Evolutionary conservation across 2,797 vertebrate genomes (phyloP), one percentile per base, ranked within the genome.

Genomic region (Vultur gryphus): DNA sequence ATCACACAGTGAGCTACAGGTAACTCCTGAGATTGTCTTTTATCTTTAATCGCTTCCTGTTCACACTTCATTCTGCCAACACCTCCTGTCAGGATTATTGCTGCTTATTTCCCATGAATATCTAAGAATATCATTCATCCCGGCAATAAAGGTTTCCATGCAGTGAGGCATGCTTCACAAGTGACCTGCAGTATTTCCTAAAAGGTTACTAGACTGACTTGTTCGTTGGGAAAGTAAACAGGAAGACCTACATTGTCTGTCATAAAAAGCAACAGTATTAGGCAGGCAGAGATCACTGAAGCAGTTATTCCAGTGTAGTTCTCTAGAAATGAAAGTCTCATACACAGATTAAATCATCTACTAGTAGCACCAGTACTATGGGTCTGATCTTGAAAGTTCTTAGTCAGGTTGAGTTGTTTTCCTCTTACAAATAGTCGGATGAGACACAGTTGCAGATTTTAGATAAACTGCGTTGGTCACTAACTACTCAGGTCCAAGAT

Each of bases 1-100:
- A 96, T 94, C 84, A 92, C 87, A 77, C 35, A 86, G 58, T 0
- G 0, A 97, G 65, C 80, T 95, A 65, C 94, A 97, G 96, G 96
- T 96, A 96, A 97, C 92, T 93, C 77, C 94, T 70, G 80, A 93
- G 94, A 96, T 93, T 93, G 88, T 77, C 93, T 95, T 97, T 96
- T 96, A 95, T 95, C 96, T 97, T 95, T 95, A 95, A 96, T 97
- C 80, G 3, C 83, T 97, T 96, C 96, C 94, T 95, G 84, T 95
- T 97, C 95, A 79, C 94, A 94, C 90, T 94, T 92, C 89, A 87
- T 70, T 91, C 94, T 94, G 94, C 89, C 93, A 95, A 83, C 94
- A 95, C 70, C 96, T 96, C 92, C 94, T 93, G 82, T 89, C 82
- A 90, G 85, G 93, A 92, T 93, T 95, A 96, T 67, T 95, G 88